Evolutionary conservation across 1,140 invertebrate genomes (phyloP).

Genomic region (Trinorchestia longiramus): DNA sequence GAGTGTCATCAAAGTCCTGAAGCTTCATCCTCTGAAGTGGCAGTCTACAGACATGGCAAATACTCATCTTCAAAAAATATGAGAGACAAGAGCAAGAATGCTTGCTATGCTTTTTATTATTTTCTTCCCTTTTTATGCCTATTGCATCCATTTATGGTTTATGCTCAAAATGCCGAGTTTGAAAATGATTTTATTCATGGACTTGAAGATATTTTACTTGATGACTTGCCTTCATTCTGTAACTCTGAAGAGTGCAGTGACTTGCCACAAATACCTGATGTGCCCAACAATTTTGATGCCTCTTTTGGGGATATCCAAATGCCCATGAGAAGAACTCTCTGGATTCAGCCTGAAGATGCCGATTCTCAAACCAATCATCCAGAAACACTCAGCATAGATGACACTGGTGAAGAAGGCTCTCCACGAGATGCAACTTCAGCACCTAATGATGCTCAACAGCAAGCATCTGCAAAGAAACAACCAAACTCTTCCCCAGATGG

Average conservation of each 20-base stretch:
- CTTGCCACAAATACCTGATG: neutral
- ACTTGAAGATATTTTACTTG: neutral
- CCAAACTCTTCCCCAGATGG: neutral
- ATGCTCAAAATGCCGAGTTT: neutral
- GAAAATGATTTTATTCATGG: conserved; percentile 36
- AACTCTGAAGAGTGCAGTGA: neutral
- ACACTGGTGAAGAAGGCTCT: neutral
- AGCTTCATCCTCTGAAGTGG: neutral
- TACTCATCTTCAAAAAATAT: neutral
- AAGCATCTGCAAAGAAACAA: neutral
- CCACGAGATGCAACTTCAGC: neutral
- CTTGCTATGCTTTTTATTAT: neutral
- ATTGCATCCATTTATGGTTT: neutral
- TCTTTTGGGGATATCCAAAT: neutral
- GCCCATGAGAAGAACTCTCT: conserved; percentile 39
- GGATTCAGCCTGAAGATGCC: conserved; percentile 19
- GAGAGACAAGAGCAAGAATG: conserved; percentile 2
- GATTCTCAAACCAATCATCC: neutral
- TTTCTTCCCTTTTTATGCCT: neutral
- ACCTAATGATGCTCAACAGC: neutral
- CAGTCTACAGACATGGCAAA: neutral
- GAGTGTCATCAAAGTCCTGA: neutral
- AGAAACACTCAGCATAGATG: neutral
- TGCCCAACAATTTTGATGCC: neutral
- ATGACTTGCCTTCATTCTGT: neutral